Evolutionary conservation across 2,113 vertebrate species (phyloP).

Genomic region (Tenrec ecaudatus): DNA sequence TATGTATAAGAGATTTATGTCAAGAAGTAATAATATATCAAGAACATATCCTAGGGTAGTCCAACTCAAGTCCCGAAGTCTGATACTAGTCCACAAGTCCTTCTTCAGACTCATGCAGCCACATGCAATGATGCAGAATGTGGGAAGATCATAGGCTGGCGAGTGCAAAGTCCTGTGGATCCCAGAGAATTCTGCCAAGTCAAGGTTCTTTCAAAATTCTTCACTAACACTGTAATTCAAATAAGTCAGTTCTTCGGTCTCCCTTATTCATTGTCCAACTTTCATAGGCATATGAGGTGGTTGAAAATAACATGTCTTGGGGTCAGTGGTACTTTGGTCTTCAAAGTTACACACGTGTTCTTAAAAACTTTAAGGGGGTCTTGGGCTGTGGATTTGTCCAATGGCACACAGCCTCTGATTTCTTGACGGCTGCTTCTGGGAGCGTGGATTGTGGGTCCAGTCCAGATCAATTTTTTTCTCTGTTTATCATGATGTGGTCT

Average conservation of each 20-base stretch:
- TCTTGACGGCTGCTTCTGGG: neutral
- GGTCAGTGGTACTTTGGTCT: neutral
- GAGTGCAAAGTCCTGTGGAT: no score
- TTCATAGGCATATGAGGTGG: neutral
- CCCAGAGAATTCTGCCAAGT: neutral
- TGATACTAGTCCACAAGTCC: no score
- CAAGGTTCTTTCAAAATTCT: neutral
- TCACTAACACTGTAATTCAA: neutral
- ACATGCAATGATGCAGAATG: no score
- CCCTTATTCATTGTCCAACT: neutral
- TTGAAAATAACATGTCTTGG: neutral
- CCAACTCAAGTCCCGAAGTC: no score
- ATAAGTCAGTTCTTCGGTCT: neutral
- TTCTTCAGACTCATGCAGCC: no score
- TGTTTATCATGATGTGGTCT: no score
- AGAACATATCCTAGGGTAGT: no score
- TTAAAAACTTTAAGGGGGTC: neutral
- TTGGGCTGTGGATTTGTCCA: neutral
- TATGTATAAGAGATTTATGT: no score
- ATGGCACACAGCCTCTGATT: neutral
- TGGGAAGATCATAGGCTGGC: no score
- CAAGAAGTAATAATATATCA: no score
- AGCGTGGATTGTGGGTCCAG: neutral
- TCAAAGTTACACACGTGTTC: neutral
- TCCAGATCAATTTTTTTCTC: no score